These are phyloP conservation scores for Takifugu ocellatus DNA, from an alignment of 2,797 vertebrate genomes.

Conservation along the genomic window DNA sequence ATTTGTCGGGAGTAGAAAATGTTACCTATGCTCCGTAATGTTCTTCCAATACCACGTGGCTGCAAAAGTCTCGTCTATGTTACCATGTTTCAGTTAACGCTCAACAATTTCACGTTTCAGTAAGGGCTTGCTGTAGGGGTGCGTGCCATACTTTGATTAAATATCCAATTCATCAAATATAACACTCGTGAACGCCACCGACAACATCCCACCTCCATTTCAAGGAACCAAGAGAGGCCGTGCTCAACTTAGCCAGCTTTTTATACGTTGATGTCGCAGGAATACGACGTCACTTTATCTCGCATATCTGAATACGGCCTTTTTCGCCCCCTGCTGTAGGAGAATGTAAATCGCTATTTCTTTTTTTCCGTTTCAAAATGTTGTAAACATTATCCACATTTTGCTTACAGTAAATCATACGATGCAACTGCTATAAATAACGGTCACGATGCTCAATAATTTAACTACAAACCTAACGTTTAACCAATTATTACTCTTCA, in stretches of 20 bases:
- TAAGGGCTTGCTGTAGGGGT: too few relatives aligned
- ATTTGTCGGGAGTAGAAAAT: too few relatives aligned
- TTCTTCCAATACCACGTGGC: too few relatives aligned
- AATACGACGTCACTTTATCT: slow-evolving; percentile 23
- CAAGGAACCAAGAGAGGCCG: neutral
- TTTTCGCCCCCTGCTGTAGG: slow-evolving; percentile 16
- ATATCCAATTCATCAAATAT: too few relatives aligned
- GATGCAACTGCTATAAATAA: neutral
- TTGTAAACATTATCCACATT: neutral
- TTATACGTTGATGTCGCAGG: slow-evolving; percentile 42
- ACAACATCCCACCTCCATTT: neutral
- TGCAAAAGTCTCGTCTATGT: too few relatives aligned
- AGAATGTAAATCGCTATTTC: slow-evolving; percentile 2
- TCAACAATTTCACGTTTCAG: too few relatives aligned
- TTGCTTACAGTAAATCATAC: neutral
- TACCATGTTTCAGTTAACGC: too few relatives aligned
- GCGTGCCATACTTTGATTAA: too few relatives aligned
- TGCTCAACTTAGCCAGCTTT: rapidly evolving
- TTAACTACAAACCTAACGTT: neutral
- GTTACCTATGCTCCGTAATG: too few relatives aligned
- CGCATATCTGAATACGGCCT: rapidly evolving
- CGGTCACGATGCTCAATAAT: neutral
- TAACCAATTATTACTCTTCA: neutral
- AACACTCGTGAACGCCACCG: neutral
- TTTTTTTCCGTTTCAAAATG: too few relatives aligned